Conservation (phyloP, 2,113 vertebrate genomes). For the Mirounga angustirostris region DNA sequence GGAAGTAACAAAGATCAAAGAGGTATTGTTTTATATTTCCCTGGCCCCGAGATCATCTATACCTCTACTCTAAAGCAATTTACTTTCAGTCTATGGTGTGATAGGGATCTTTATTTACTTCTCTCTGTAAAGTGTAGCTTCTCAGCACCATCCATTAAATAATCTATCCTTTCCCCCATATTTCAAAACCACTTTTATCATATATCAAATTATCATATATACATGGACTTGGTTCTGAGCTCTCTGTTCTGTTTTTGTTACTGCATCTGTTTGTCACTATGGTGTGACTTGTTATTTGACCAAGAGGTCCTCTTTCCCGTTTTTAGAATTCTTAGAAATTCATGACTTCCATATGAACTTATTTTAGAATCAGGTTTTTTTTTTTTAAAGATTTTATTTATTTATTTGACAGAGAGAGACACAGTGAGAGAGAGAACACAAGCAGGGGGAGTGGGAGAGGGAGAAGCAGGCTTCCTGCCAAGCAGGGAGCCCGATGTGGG, state of each 20-base stretch:
- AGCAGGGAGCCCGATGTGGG: no score
- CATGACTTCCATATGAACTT: neutral
- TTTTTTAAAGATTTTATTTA: no score
- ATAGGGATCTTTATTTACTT: neutral
- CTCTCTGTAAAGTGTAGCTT: neutral
- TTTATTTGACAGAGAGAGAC: no score
- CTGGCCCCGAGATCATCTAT: neutral
- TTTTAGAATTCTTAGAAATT: neutral
- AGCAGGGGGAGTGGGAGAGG: no score
- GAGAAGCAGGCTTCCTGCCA: no score
- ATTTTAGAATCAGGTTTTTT: neutral
- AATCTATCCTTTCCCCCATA: neutral
- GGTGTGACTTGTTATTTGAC: neutral
- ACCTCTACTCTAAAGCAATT: slow-evolving; percentile 27
- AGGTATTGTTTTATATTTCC: neutral
- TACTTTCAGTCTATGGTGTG: neutral
- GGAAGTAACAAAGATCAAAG: neutral
- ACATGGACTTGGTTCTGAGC: neutral
- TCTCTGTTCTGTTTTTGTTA: neutral
- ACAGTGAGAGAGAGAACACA: no score
- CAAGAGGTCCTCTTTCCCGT: neutral
- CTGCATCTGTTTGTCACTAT: neutral
- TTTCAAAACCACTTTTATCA: neutral
- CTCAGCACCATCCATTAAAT: neutral
- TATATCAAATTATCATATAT: neutral